phyloP scores from a whole-genome alignment of 2,113 vertebrate species.

The Apus apus region DNA sequence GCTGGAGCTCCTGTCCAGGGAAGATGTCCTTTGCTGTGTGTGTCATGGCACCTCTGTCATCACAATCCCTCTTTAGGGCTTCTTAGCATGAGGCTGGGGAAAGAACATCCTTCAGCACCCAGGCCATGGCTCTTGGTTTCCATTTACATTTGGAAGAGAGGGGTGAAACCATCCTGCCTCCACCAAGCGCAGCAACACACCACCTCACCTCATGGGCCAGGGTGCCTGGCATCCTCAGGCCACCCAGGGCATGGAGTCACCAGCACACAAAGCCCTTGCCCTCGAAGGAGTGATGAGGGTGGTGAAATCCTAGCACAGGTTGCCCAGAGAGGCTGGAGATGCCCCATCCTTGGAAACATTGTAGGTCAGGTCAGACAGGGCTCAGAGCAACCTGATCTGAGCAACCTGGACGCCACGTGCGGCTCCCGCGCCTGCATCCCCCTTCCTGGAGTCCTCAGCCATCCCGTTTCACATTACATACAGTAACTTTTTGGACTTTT shows the following conservation, averaged over 20 bases:
- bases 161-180: not conserved
- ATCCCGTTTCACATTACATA: slow-evolving; percentile 46
- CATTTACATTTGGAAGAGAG: not conserved
- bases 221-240: not conserved
- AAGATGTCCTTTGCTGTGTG: not conserved
- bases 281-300: not conserved
- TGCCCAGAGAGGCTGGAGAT: not conserved
- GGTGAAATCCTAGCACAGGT: accelerated
- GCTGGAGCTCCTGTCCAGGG: not conserved
- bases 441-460: not conserved
- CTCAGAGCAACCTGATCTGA: not conserved
- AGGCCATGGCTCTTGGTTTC: not conserved
- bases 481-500: slow-evolving; percentile 67
- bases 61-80: accelerated
- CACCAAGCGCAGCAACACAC: accelerated
- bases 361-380: not conserved
- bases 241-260: not conserved
- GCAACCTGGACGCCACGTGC: accelerated
- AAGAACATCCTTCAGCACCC: not conserved
- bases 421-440: not conserved
- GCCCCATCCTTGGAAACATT: not conserved
- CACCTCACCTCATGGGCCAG: accelerated
- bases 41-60: accelerated
- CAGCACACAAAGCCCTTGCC: not conserved
- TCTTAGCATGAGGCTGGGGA: accelerated